Evolutionary conservation across 2,888 invertebrate species (phyloP), one percentile per base, ranked within the genome.

Genomic region (Barypeithes pellucidus): DNA sequence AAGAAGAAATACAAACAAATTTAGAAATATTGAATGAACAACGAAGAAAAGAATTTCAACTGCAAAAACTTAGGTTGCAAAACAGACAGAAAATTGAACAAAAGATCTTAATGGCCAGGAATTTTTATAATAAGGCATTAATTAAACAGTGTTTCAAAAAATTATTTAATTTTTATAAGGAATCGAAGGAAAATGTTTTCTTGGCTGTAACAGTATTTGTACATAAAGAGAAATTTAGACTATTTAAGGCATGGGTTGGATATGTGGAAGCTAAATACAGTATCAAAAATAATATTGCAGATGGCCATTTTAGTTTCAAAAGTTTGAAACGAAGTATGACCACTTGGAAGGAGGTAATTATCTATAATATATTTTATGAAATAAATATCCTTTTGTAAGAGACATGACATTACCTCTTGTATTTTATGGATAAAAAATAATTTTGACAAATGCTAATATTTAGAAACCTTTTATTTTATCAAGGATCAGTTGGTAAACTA

Each of bases 1-100:
- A 92, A 39, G 89, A 89, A 79, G 89, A 91, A 75, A 90, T 89
- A 80, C 87, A 90, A 18, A 89, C 87, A 68, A 88, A 86, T 77
- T 89, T 92, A 80, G 90, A 90, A 83, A 86, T 89, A 78, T 88
- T 91, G 24, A 90, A 88, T 79, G 89, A 91, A 72, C 84, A 89
- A 75, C 89, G 89, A 79, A 90, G 90, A 82, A 89, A 89, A 77
- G 88, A 89, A 76, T 81, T 86, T 3, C 87, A 85, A 81, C 87
- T 89, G 57, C 90, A 88, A 78, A 89, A 90, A 71, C 84, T 88
- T 69, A 90, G 89, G 79, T 90, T 91, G 82, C 88, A 89, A 72
- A 88, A 87, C 67, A 86, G 86, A 22, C 84, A 86, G 76, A 83
- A 82, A 39, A 86, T 83, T 69, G 75, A 88, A 12, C 85, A 86